Conservation (phyloP, 1,140 invertebrate genomes). For the Cydia strobilella region DNA sequence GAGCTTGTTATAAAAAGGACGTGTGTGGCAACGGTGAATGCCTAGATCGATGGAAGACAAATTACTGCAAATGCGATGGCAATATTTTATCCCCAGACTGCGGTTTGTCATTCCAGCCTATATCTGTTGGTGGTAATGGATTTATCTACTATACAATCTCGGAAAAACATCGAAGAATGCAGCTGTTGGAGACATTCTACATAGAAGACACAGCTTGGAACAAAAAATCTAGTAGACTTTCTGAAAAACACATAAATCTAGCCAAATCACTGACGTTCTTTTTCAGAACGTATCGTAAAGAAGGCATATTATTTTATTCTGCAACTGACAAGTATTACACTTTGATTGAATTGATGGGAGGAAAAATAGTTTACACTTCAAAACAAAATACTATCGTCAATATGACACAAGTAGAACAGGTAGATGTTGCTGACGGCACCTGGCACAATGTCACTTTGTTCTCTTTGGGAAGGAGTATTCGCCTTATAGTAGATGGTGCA, state of each 20-base stretch:
- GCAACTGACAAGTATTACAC: constrained; percentile 94
- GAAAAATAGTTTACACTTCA: constrained; percentile 88
- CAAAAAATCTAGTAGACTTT: constrained; percentile 67
- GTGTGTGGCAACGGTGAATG: constrained; percentile 88
- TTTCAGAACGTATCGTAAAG: constrained; percentile 88
- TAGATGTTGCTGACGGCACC: constrained; percentile 86
- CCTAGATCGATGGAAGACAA: constrained; percentile 90
- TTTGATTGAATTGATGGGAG: constrained; percentile 86
- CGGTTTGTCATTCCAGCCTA: constrained; percentile 86
- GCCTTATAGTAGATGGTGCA: constrained; percentile 85
- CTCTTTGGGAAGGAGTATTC: constrained; percentile 85
- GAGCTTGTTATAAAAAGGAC: constrained; percentile 81
- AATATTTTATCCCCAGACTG: constrained; percentile 89
- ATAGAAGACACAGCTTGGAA: constrained; percentile 86
- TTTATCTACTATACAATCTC: constrained; percentile 90
- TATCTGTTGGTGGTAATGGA: constrained; percentile 88
- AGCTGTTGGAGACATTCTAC: constrained; percentile 89
- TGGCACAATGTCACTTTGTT: constrained; percentile 93
- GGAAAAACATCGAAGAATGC: constrained; percentile 92
- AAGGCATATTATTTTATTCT: constrained; percentile 90
- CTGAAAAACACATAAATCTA: constrained; percentile 62
- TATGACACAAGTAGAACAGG: constrained; percentile 85
- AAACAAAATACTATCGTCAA: constrained; percentile 88
- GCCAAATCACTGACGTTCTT: constrained; percentile 89
- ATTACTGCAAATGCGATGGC: constrained; percentile 86